phyloP scores from a whole-genome alignment of 2,113 vertebrate species.

The Phoxinus phoxinus region DNA sequence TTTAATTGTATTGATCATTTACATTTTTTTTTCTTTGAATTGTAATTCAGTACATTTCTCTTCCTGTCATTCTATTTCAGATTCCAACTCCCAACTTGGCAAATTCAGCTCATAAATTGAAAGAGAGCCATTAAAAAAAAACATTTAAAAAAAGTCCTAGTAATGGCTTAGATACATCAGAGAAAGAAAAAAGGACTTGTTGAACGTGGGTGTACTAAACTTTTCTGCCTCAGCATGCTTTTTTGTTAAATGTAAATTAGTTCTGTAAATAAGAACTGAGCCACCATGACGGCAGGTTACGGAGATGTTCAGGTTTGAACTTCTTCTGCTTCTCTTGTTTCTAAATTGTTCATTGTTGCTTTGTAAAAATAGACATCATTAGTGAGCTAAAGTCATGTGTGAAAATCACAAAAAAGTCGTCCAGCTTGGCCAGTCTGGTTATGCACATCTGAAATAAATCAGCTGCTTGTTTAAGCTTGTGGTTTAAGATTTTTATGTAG shows the following conservation, averaged over 20 bases:
- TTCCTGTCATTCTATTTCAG: neutral
- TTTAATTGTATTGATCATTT: no score
- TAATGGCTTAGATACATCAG: neutral
- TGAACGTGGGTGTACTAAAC: conserved; percentile 19
- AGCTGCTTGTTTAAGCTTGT: no score
- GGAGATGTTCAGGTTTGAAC: neutral
- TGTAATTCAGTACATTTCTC: neutral
- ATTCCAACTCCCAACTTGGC: neutral
- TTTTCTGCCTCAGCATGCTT: conserved; percentile 8
- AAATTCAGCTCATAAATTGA: neutral
- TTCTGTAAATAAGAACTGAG: neutral
- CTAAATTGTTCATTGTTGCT: neutral
- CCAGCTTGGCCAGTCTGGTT: neutral
- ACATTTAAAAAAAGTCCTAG: neutral
- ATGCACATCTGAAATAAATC: neutral
- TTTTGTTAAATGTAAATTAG: conserved; percentile 12
- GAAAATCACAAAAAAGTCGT: neutral
- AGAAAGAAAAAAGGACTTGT: neutral
- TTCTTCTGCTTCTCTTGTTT: neutral
- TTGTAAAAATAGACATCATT: conserved; percentile 9
- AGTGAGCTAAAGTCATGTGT: neutral
- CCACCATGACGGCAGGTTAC: neutral
- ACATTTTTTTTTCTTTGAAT: neutral
- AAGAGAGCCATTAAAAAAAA: neutral
- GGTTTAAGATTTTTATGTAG: neutral